Evolutionary conservation across 2,113 vertebrate species (phyloP), one percentile per base, ranked within the genome.

Genomic region (Aegotheles bennettii): DNA sequence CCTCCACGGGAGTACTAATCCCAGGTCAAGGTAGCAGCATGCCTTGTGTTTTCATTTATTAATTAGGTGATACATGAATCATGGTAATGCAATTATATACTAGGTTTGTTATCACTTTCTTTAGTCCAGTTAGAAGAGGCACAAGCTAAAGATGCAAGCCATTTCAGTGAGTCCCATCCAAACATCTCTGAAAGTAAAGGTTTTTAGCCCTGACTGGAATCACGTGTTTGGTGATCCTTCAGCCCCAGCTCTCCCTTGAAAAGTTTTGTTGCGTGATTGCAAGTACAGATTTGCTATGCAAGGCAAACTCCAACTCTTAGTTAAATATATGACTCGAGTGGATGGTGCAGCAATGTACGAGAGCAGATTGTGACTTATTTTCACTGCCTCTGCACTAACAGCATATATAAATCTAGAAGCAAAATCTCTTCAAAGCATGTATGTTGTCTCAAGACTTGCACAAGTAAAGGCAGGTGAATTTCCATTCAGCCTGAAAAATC

Each of bases 301-400:
- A 82, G 57, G 81, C 84, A 29, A 84, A 57, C 36, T 76, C 56
- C 84, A 67, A 35, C 42, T 92, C 57, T 40, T 59, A 0, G 1
- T 47, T 75, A 63, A 68, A 87, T 65, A 43, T 26, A 36, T 2
- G 31, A 23, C 63, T 89, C 28, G 26, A 28, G 42, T 3, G 33
- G 35, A 23, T 42, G 38, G 20, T 36, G 73, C 87, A 81, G 86
- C 45, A 38, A 16, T 3, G 29, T 33, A 57, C 11, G 26, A 51
- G 79, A 79, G 47, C 80, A 71, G 54, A 9, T 47, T 90, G 77
- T 94, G 87, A 93, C 71, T 93, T 70, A 84, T 71, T 87, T 92
- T 63, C 51, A 7, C 84, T 75, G 69, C 47, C 80, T 91, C 51
- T 84, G 65, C 36, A 12, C 76, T 63, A 78, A 84, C 84, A 84